A percentile compares a stretch with the other conserved stretches of the same genome.
phyloP scores from a whole-genome alignment of 2,888 invertebrate genomes.

The Drosophila stalkeri region DNA sequence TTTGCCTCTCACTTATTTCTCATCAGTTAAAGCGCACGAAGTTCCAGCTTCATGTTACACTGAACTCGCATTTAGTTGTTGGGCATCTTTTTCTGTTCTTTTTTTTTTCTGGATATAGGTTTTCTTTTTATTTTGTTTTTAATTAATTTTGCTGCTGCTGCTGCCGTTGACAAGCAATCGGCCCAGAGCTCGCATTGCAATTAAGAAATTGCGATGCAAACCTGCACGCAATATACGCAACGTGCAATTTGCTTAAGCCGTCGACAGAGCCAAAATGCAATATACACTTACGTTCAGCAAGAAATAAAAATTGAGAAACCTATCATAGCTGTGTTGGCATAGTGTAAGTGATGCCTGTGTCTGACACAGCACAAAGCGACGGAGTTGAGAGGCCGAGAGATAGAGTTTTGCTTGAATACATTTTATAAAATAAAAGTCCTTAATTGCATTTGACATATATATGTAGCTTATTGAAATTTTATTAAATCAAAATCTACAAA shows the following conservation, averaged over 20 bases:
- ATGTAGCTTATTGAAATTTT: no score
- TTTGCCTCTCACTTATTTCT: conserved; percentile 37
- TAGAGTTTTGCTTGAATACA: not conserved
- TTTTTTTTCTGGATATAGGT: not conserved
- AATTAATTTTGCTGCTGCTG: conserved; percentile 68
- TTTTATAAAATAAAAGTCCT: not conserved
- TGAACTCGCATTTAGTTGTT: conserved; percentile 26
- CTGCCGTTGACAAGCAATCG: conserved; percentile 56
- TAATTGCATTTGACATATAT: not conserved
- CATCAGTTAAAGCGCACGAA: conserved; percentile 43
- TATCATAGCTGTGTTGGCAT: not conserved
- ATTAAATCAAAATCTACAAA: no score
- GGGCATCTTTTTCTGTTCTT: no score
- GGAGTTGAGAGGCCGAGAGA: not conserved
- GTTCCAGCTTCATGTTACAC: conserved; percentile 41
- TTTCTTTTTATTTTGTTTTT: conserved; percentile 49
- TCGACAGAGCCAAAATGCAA: conserved; percentile 61
- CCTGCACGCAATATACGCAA: conserved; percentile 52
- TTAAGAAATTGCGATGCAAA: conserved; percentile 23
- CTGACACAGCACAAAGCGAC: not conserved
- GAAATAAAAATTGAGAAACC: not conserved
- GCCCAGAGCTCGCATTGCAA: conserved; percentile 39
- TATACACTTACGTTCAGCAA: not conserved
- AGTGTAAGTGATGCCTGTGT: not conserved
- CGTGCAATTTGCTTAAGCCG: conserved; percentile 49